Evolutionary conservation across 2,888 invertebrate genomes (phyloP).

Genomic region (Tribolium freemani): DNA sequence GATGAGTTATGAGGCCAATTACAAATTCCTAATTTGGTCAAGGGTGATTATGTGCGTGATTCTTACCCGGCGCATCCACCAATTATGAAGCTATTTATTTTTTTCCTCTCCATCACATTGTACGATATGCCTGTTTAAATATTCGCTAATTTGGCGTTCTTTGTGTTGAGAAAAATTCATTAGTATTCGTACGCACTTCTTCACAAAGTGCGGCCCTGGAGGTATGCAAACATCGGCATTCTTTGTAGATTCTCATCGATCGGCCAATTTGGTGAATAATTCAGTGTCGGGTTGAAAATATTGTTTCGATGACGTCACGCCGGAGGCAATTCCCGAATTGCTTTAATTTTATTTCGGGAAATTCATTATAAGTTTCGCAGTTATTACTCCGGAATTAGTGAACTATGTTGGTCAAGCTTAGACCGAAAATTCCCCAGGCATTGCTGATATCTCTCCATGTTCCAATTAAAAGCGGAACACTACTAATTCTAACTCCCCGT

Average conservation of each 20-base stretch:
- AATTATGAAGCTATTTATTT: too few species aligned
- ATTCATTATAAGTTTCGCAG: slow-evolving; percentile 41
- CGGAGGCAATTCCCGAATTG: background rate
- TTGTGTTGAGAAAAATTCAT: slow-evolving; percentile 28
- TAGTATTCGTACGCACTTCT: slow-evolving; percentile 25
- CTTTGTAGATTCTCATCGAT: slow-evolving; percentile 27
- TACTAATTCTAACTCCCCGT: slow-evolving; percentile 37
- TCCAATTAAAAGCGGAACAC: slow-evolving; percentile 40
- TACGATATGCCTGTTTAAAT: too few species aligned
- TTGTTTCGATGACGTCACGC: background rate
- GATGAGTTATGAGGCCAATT: too few species aligned
- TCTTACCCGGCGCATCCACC: background rate
- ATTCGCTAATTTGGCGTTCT: slow-evolving; percentile 6
- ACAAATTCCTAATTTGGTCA: too few species aligned
- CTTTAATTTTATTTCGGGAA: slow-evolving; percentile 30
- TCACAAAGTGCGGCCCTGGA: slow-evolving; percentile 6
- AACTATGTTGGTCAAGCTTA: slow-evolving; percentile 44
- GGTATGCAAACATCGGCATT: slow-evolving; percentile 28
- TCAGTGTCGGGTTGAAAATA: slow-evolving; percentile 2
- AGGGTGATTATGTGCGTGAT: too few species aligned
- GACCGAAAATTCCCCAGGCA: slow-evolving; percentile 39
- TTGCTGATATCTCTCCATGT: slow-evolving; percentile 39
- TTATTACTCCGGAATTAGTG: slow-evolving; percentile 37
- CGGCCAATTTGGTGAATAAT: slow-evolving; percentile 20
- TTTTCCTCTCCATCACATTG: too few species aligned